Evolutionary conservation across 2,113 vertebrate genomes (phyloP).

Genomic region (Eulemur macaco): DNA sequence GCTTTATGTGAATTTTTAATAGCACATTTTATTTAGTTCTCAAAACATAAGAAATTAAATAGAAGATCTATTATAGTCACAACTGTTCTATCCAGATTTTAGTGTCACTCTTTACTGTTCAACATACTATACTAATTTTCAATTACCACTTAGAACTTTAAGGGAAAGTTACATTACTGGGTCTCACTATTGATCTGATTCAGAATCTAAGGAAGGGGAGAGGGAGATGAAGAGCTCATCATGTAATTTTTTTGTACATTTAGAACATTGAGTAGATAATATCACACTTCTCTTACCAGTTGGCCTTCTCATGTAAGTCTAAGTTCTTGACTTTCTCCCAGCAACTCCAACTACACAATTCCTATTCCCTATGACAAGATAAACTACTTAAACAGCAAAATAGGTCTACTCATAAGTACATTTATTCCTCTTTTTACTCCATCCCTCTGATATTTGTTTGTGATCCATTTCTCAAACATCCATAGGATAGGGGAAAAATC

Average conservation of each 20-base stretch:
- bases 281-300: not conserved
- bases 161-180: not conserved
- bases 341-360: not conserved
- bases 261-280: not conserved
- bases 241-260: not conserved
- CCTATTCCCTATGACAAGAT: not conserved
- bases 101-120: not conserved
- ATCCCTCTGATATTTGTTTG: slow-evolving; percentile 10
- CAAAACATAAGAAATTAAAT: slow-evolving; percentile 34
- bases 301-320: not conserved
- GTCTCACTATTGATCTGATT: not conserved
- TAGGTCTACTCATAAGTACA: not conserved
- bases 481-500: not conserved
- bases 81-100: not conserved
- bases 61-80: not conserved
- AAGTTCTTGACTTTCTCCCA: not conserved
- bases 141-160: slow-evolving; percentile 31
- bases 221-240: not conserved
- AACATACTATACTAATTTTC: slow-evolving; percentile 21
- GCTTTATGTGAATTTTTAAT: not conserved
- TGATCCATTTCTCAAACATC: slow-evolving; percentile 25
- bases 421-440: not conserved
- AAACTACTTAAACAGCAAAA: not conserved
- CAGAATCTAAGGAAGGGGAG: not conserved
- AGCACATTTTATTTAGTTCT: slow-evolving; percentile 27